Base-by-base conservation (phyloP, 2,888 invertebrate species). In the Eristalis arbustorum region DNA sequence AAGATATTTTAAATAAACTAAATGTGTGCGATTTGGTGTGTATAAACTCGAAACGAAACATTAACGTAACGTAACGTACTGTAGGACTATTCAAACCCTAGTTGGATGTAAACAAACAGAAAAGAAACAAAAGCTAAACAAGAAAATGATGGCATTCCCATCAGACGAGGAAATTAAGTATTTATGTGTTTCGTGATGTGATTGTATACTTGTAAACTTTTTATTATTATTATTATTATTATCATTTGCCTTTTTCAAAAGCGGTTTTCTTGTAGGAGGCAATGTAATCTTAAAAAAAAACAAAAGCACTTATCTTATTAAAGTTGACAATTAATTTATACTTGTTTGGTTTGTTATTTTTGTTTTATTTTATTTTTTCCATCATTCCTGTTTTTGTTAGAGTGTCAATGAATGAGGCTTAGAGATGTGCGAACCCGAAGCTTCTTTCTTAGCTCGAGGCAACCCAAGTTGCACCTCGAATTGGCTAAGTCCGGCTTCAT, bases 201-300 rank as follows among this genome's bases (percentile, higher is more conserved):
- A 81, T 84, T 84, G 76, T 49, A 49, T 69, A 81, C 75, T 71
- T 71, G 76, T 81, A 80, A 71, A 84, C 83, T 84, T 84, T 49
- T 84, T 84, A 75, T 84, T 84, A 81, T 84, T 84, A 81, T 81
- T 84, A 67, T 76, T 84, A 84, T 81, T 81, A 76, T 84, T 84
- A 81, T 81, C 18, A 18, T 18, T 84, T 80, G 84, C 66, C 64
- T 40, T 80, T 66, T 76, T 66, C 72, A 61, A 75, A 84, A 81
- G 81, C 81, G 81, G 71, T 76, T 73, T 83, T 42, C 68, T 37
- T 82, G 61, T 71, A 67, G 88, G 77, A 87, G 78, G 78, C 83
- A 83, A 83, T 76, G 74, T 67, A 87, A 87, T 49, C 49, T 49
- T 49, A 49, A 49, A 42, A 1, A 42, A 42, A 40, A 40, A 75